Base-by-base conservation (phyloP, 2,797 vertebrate species). In the Dendrocincla tyrannina region DNA sequence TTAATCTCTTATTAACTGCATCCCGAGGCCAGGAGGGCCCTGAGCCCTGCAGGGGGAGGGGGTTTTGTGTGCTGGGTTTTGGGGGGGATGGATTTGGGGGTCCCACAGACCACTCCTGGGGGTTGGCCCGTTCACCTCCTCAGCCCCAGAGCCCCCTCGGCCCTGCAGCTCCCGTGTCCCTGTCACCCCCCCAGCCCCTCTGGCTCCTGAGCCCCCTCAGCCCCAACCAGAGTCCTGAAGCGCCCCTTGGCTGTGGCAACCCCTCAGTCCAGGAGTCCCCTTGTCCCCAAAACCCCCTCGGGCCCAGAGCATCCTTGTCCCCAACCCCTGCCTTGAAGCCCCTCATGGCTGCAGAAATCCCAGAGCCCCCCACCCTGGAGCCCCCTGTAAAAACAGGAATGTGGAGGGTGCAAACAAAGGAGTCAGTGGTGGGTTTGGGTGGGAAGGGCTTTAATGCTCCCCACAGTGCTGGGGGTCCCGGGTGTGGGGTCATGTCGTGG, bases 371-470 rank as follows among this genome's bases (percentile, higher is more conserved):
- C 24, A 5, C 39, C 62, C 62, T 30, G 10, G 30, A 12, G 20
- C 28, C 11, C 16, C 11, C 32, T 22, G 17, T n/a, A 50, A 14
- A 30, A 64, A 17, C 0, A 1, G 9, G n/a, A 33, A 10, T 10
- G 2, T 0, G 22, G 9, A 11, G 12, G 30, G 8, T 0, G 0
- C 0, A 0, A 49, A 88, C 79, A 17, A 42, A 74, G 55, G 49
- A 93, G 28, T 12, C 16, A 0, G 10, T 2, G 5, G 5, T 12
- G 5, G 44, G 4, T 74, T 88, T 70, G 76, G 72, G 16, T 75
- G 56, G 41, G 11, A 16, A 78, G 33, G 28, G 7, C 58, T 96
- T 96, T 95, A 94, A 93, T 96, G 84, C 25, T 30, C n/a, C 62
- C 58, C 53, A 20, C 53, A 7, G 3, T 8, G 35, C 47, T 2